Conservation (phyloP, 2,797 vertebrate species). For the Moxostoma hubbsi region DNA sequence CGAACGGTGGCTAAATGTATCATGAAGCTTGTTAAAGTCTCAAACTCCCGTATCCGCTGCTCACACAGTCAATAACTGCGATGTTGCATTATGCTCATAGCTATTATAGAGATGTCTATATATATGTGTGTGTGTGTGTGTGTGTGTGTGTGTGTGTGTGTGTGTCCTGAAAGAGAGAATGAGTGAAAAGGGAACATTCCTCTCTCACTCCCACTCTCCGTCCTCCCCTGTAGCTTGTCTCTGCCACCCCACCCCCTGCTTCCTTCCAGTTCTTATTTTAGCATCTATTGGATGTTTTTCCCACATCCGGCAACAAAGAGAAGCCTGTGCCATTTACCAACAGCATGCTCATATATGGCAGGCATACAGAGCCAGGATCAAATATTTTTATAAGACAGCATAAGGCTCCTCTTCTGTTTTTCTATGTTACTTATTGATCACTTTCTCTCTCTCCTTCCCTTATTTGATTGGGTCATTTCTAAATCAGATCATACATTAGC, state of each 20-base stretch:
- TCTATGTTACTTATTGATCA: background rate
- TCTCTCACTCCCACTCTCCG: conserved; percentile 81
- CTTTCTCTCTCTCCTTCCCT: conserved; percentile 47
- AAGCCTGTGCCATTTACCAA: conserved; percentile 87
- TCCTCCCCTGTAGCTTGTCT: conserved; percentile 33
- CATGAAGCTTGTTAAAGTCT: too few relatives aligned
- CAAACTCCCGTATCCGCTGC: conserved; percentile 34
- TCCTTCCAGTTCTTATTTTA: conserved; percentile 99
- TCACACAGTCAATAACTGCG: conserved; percentile 41
- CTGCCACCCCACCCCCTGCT: conserved; percentile 89
- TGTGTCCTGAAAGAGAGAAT: conserved; percentile 67
- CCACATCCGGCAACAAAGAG: conserved; percentile 96
- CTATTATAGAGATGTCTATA: conserved; percentile 32
- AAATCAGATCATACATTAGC: conserved; percentile 48
- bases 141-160: conserved; percentile 29
- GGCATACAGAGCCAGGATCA: conserved; percentile 54
- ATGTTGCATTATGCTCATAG: conserved; percentile 70
- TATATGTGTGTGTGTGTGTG: conserved; percentile 20
- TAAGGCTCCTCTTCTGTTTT: conserved; percentile 11
- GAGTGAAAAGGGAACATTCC: conserved; percentile 86
- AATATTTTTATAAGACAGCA: conserved; percentile 56
- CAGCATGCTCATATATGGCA: conserved; percentile 70
- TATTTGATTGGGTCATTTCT: conserved; percentile 54
- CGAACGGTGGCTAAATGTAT: conserved; percentile 22
- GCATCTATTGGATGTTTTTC: conserved; percentile 92